Percentiles rank a stretch among this genome's conserved stretches.
phyloP scores from a whole-genome alignment of 2,888 invertebrate genomes.

The Caenorhabditis macrosperma region DNA sequence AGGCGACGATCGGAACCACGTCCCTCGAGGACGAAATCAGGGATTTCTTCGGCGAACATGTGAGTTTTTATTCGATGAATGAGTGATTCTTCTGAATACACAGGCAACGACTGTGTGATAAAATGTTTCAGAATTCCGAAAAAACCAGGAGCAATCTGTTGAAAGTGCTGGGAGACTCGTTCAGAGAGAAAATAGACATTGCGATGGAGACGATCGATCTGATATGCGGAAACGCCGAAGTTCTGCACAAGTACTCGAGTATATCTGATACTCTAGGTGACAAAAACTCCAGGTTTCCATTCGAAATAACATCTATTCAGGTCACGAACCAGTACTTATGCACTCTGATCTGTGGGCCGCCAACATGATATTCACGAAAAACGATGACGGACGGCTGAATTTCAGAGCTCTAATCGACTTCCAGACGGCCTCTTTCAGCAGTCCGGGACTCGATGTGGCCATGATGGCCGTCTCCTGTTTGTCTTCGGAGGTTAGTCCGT shows the following conservation, averaged over 20 bases:
- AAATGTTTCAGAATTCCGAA: background rate
- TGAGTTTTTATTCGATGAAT: background rate
- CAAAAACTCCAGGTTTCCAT: too few species aligned
- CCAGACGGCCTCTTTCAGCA: background rate
- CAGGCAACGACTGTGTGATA: background rate
- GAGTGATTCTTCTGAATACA: too few species aligned
- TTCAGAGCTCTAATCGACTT: constrained; percentile 7
- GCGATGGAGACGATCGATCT: background rate
- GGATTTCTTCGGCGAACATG: background rate
- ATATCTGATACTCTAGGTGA: background rate
- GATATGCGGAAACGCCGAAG: background rate
- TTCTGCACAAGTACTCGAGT: background rate
- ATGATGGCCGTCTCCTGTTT: background rate
- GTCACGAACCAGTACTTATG: background rate
- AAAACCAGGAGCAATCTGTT: background rate
- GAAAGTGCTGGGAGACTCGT: background rate
- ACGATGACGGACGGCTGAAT: too few species aligned
- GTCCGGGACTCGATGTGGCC: background rate
- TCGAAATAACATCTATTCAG: background rate
- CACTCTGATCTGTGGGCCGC: background rate
- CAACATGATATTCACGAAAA: constrained; percentile 2
- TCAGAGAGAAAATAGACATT: background rate
- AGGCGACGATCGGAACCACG: background rate
- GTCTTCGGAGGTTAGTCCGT: background rate
- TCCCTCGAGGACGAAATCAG: background rate